phyloP scores from a whole-genome alignment of 2,113 vertebrate species.

The Rhipidura dahli region DNA sequence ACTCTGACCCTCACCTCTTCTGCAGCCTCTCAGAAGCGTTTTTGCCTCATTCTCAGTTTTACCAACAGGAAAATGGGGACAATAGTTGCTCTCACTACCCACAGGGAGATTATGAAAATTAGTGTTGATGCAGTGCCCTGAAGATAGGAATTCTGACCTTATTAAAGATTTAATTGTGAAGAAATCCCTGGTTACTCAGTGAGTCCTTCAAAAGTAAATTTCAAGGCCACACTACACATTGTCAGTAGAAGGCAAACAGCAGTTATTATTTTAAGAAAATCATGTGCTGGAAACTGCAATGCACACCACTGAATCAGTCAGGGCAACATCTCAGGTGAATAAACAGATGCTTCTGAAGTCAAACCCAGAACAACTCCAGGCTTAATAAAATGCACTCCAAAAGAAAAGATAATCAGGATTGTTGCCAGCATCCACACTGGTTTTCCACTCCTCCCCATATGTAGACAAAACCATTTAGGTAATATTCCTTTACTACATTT shows the following conservation, averaged over 20 bases:
- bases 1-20: neutral
- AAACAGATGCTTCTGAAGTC: neutral
- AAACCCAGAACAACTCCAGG: neutral
- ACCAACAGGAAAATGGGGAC: neutral
- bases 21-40: neutral
- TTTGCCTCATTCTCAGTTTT: neutral
- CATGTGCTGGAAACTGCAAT: neutral
- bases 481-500: neutral
- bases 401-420: neutral
- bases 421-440: neutral
- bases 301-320: neutral
- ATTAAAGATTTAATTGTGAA: slow-evolving; percentile 55
- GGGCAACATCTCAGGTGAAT: neutral
- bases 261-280: neutral
- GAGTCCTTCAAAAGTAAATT: slow-evolving; percentile 19
- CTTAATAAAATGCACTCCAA: neutral
- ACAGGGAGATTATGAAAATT: neutral
- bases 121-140: neutral
- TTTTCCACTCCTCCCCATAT: neutral
- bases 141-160: slow-evolving; percentile 13
- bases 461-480: neutral
- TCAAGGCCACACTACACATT: neutral
- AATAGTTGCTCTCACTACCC: neutral
- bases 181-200: neutral
- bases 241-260: neutral